Evolutionary conservation across 2,797 vertebrate species (phyloP), one percentile per base, ranked within the genome.

Genomic region (Sciaenops ocellatus): DNA sequence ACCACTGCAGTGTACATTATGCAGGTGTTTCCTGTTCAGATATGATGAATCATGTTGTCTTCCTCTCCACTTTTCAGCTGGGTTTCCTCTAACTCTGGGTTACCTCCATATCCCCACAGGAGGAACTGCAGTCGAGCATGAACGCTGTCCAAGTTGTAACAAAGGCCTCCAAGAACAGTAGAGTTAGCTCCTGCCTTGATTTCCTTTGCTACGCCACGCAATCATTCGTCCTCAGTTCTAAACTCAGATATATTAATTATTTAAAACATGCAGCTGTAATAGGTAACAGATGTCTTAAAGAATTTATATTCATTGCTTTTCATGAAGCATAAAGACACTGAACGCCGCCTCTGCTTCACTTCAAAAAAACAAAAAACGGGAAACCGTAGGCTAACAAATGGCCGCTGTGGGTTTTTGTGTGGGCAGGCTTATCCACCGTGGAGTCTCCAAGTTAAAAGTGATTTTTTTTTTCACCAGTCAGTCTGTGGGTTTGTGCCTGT

Each of bases 1-100:
- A 41, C 16, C 78, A 34, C 52, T 11, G 28, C 78, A 64, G 80
- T 38, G 54, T 64, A 84, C 73, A 85, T 50, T 67, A 76, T 72
- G 86, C 93, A 93, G 93, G 89, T 94, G 93, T 88, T 94, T 94
- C 93, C 93, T 93, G 90, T 85, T 82, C 84, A 83, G 86, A 91
- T 88, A 68, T 75, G 84, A 91, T 89, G 83, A 93, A 89, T 93
- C 87, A 86, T 38, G 44, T 66, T 12, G 76, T 81, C 88, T 93
- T 94, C 92, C 93, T 85, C 80, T 76, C 28, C 47, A 80, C 73
- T 78, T 88, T 91, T 87, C 76, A 69, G 68, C 77, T 81, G 85
- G 64, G 70, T 84, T 92, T 92, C 92, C 90, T 89, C 65, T 82
- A 67, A 83, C 82, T 76, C 70, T 60, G 64, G 51, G 24, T 75